Evolutionary conservation across 2,797 vertebrate species (phyloP).

Genomic region (Dryobates pubescens): DNA sequence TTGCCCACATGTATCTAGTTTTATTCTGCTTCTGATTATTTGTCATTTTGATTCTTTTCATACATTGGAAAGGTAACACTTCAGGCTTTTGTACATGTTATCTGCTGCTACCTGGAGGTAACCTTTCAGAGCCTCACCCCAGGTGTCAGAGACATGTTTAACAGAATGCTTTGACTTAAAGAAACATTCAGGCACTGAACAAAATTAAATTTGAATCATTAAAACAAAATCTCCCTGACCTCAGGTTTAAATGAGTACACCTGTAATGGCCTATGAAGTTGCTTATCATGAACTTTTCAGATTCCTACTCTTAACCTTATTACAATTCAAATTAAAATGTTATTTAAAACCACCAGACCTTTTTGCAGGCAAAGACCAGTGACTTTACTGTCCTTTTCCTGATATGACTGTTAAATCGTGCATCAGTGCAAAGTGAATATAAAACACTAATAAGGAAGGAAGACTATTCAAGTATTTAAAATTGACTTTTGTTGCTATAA

Average conservation of each 20-base stretch:
- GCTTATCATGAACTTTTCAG: background rate
- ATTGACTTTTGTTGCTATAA: background rate
- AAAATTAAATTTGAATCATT: constrained; percentile 43
- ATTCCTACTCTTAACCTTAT: background rate
- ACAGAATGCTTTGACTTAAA: background rate
- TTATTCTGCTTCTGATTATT: constrained; percentile 34
- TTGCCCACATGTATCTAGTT: background rate
- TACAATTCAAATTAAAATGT: background rate
- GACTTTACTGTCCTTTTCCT: background rate
- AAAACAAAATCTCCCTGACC: background rate
- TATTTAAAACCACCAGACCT: constrained; percentile 5
- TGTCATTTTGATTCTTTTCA: constrained; percentile 39
- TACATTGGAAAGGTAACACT: constrained; percentile 22
- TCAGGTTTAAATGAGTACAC: background rate
- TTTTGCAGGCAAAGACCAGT: background rate
- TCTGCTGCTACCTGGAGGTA: constrained; percentile 22
- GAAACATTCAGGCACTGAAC: background rate
- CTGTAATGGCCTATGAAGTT: background rate
- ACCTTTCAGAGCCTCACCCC: constrained; percentile 55
- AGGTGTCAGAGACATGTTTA: constrained; percentile 31
- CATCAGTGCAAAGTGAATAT: background rate
- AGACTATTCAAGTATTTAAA: background rate
- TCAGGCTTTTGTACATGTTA: background rate
- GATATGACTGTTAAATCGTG: background rate
- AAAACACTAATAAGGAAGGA: background rate